Base-by-base conservation (phyloP, 2,888 invertebrate species). In the Magallana nippona region DNA sequence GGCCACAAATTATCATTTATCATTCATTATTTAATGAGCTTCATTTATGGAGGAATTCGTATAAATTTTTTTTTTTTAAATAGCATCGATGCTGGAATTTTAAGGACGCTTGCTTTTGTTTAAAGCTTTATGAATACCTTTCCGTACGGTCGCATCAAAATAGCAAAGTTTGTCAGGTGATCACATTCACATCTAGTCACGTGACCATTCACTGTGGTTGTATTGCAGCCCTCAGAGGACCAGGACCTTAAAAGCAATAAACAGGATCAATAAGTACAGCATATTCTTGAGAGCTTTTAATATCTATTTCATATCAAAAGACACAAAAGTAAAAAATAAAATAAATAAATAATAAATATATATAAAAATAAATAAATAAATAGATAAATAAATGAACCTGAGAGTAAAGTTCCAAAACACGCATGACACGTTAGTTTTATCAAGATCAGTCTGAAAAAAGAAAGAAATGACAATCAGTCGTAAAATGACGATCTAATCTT, bases 131-230 rank as follows among this genome's bases (percentile, higher is more conserved):
- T 71, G 19, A 22, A 22, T 57, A 57, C 79, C 57, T 80, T 15
- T 27, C 11, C 32, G 22, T 80, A 80, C 27, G 79, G 79, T 0
- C 79, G 55, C 79, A 80, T 80, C 32, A 80, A 57, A n/a, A 80
- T 57, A 17, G 79, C 79, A 11, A 80, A 80, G 58, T 80, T 80
- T 80, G 79, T 80, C 58, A 80, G 27, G 27, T 80, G 79, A 13
- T 80, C 58, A 80, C 79, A 80, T 58, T 80, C 79, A 58, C 79
- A 80, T 80, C 19, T 56, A n/a, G 79, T 80, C 32, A 80, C 55
- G 27, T 57, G 32, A 27, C 27, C 58, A 27, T 56, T 80, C 10
- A 55, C 57, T 80, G 22, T 80, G 5, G 27, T 56, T 57, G 79
- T 58, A 15, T 57, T 80, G 58, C 79, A 80, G 10, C 79, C 79